These are phyloP conservation scores for Cryptoblepharus egeriae DNA, from an alignment of 2,797 vertebrate genomes.

Conservation along the genomic window DNA sequence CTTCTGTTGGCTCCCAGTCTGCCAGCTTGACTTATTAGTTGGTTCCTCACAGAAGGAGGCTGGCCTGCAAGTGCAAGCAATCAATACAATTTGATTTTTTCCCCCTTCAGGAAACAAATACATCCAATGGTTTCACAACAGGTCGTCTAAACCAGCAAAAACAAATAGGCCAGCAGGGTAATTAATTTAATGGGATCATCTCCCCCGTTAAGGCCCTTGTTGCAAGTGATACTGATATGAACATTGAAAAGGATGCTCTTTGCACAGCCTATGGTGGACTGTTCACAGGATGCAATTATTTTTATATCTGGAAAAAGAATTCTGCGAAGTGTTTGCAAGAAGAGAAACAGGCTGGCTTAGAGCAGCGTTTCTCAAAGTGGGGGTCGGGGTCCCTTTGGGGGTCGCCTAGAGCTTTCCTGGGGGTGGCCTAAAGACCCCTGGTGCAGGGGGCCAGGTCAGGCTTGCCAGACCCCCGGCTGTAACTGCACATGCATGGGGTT, in stretches of 20 bases:
- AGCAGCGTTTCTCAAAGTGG: too few relatives aligned
- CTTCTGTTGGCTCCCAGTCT: not conserved
- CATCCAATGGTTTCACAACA: slow-evolving; percentile 19
- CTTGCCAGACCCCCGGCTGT: too few relatives aligned
- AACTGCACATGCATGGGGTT: too few relatives aligned
- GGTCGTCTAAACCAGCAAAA: slow-evolving; percentile 14
- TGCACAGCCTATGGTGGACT: not conserved
- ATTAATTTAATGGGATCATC: slow-evolving; percentile 38
- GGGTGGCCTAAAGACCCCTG: too few relatives aligned
- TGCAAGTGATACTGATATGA: not conserved
- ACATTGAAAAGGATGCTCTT: not conserved
- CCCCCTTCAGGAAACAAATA: slow-evolving; percentile 36
- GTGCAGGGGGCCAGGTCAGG: too few relatives aligned
- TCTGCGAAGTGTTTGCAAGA: not conserved
- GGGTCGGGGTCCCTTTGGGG: too few relatives aligned
- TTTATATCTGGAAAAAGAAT: not conserved
- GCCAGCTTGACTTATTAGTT: slow-evolving; percentile 25
- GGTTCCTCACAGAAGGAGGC: slow-evolving; percentile 18
- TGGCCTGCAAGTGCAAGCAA: slow-evolving; percentile 33
- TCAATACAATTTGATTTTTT: slow-evolving; percentile 56
- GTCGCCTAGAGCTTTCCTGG: too few relatives aligned
- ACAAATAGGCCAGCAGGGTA: slow-evolving; percentile 33
- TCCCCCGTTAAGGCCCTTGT: not conserved
- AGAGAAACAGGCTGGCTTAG: not conserved
- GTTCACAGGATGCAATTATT: not conserved